phyloP scores from a whole-genome alignment of 2,888 invertebrate species.

The Cephus nigrinus region DNA sequence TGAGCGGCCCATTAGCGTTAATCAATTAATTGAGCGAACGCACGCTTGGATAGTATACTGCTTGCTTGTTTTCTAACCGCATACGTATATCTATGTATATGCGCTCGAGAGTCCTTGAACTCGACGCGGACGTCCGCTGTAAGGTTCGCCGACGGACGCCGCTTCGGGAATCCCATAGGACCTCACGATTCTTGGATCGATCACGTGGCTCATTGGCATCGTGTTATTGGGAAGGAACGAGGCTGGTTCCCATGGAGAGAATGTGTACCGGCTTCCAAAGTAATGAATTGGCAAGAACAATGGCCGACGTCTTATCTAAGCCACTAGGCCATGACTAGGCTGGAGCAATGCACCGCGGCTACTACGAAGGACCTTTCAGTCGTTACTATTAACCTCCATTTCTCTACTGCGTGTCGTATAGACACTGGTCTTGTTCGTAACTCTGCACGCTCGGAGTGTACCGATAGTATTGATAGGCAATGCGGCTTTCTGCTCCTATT shows the following conservation, averaged over 20 bases:
- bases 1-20: not conserved
- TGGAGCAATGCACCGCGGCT: constrained; percentile 3
- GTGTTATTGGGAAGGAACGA: not conserved
- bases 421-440: not conserved
- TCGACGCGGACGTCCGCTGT: not conserved
- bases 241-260: not conserved
- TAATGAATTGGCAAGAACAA: constrained; percentile 29
- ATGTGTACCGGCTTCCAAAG: not conserved
- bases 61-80: not conserved
- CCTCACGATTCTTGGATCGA: not conserved
- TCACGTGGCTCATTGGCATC: not conserved
- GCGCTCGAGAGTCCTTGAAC: not conserved
- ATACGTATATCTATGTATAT: not conserved
- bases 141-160: not conserved
- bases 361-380: not conserved
- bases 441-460: not conserved
- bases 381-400: not conserved
- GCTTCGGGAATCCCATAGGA: not conserved
- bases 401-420: not conserved
- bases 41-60: not conserved
- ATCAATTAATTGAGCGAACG: not conserved
- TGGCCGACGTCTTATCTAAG: constrained; percentile 25
- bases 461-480: not conserved
- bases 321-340: constrained; percentile 12
- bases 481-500: not conserved